These are phyloP conservation scores for Imbricaverruca yamaguchii DNA, from an alignment of 2,888 invertebrate genomes.

Conservation along the genomic window DNA sequence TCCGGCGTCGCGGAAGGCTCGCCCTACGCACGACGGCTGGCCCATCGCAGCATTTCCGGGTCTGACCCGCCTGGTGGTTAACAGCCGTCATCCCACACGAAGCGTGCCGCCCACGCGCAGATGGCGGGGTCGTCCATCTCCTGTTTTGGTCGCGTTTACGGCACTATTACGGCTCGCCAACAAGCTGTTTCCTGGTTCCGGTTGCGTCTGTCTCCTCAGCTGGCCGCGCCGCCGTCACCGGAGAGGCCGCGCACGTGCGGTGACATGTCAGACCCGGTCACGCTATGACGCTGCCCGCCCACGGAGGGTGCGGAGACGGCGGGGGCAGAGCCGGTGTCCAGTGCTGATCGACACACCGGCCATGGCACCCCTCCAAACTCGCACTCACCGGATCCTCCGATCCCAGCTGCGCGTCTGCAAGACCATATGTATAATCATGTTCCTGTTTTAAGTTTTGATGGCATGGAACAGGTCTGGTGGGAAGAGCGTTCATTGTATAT, in stretches of 20 bases:
- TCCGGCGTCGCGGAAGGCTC: no score
- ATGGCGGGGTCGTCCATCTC: neutral
- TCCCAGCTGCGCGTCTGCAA: no score
- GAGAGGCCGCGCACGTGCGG: constrained; percentile 10
- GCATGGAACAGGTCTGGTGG: no score
- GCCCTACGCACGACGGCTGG: no score
- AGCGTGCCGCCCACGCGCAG: neutral
- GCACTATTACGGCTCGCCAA: neutral
- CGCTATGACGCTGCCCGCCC: neutral
- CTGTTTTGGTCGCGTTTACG: neutral
- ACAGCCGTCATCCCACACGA: neutral
- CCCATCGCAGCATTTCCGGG: neutral
- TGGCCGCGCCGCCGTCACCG: neutral
- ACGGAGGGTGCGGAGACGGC: neutral
- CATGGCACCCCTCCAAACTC: no score
- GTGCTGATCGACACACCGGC: no score
- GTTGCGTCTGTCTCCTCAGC: neutral
- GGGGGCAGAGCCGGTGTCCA: neutral
- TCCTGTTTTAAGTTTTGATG: no score
- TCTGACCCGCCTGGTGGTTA: neutral
- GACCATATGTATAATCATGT: no score
- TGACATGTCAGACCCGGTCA: neutral
- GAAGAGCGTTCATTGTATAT: no score
- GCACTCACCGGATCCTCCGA: no score
- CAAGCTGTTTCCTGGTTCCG: neutral